Evolutionary conservation across 2,113 vertebrate genomes (phyloP).

Genomic region (Phainopepla nitens): DNA sequence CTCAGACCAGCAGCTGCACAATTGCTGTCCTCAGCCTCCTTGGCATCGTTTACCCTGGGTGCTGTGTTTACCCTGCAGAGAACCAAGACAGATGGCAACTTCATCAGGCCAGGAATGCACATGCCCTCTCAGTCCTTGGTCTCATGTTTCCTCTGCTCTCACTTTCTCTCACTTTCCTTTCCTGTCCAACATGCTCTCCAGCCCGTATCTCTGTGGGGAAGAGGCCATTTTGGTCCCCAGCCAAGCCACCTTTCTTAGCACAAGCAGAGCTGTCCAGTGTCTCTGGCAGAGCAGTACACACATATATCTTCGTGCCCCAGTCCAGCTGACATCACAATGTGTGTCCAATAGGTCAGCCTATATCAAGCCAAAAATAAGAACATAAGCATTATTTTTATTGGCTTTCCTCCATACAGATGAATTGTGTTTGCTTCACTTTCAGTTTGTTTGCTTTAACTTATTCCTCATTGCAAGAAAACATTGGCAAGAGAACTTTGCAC

Average conservation of each 20-base stretch:
- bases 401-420: background rate
- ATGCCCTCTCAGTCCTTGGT: background rate
- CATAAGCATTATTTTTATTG: background rate
- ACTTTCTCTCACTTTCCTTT: background rate
- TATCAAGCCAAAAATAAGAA: background rate
- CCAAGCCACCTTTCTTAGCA: background rate
- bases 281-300: background rate
- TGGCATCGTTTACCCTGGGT: accelerated
- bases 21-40: background rate
- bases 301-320: accelerated
- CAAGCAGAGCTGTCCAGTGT: background rate
- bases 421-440: background rate
- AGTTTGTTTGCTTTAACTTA: slow-evolving; percentile 45
- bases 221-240: background rate
- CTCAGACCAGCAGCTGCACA: background rate
- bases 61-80: background rate
- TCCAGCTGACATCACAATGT: background rate
- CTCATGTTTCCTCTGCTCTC: background rate
- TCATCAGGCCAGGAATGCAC: background rate
- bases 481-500: background rate
- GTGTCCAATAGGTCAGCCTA: background rate
- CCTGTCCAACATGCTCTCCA: accelerated
- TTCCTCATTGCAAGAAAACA: slow-evolving; percentile 15
- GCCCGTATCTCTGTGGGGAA: background rate
- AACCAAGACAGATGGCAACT: background rate